Conservation (phyloP, 2,113 vertebrate genomes). For the Myxocyprinus asiaticus region DNA sequence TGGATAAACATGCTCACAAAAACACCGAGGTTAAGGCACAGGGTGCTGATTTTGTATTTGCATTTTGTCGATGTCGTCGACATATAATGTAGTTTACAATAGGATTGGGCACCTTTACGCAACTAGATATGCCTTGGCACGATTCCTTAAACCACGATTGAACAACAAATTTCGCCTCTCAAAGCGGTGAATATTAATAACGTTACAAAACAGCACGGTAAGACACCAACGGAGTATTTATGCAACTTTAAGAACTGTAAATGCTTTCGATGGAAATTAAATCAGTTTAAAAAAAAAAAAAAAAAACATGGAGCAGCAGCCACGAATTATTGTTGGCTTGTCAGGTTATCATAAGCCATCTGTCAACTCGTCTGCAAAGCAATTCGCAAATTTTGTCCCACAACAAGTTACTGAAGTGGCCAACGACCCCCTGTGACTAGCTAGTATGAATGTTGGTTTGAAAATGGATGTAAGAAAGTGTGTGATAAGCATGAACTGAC, state of each 20-base stretch:
- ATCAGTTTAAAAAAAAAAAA: background rate
- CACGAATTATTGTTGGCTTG: background rate
- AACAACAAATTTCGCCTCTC: conserved; percentile 10
- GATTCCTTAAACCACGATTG: background rate
- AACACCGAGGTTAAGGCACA: background rate
- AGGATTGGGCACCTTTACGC: conserved; percentile 41
- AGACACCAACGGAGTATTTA: conserved; percentile 4
- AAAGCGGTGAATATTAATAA: background rate
- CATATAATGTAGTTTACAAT: conserved; percentile 45
- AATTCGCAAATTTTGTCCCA: conserved; percentile 39
- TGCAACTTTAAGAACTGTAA: background rate
- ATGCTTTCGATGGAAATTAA: no score
- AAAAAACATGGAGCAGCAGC: background rate
- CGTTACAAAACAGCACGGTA: background rate
- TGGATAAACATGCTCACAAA: conserved; percentile 4
- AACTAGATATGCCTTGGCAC: conserved; percentile 35
- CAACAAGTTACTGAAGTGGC: conserved; percentile 41
- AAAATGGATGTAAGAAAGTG: conserved; percentile 17
- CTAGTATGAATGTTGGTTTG: conserved; percentile 10
- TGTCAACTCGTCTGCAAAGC: conserved; percentile 20
- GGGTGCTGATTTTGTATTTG: background rate
- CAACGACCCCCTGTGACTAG: conserved; percentile 20
- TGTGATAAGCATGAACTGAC: background rate
- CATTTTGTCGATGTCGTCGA: background rate
- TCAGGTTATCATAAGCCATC: background rate